These are phyloP conservation scores for Octonoba sinensis DNA, from an alignment of 2,888 invertebrate genomes.

Conservation along the genomic window DNA sequence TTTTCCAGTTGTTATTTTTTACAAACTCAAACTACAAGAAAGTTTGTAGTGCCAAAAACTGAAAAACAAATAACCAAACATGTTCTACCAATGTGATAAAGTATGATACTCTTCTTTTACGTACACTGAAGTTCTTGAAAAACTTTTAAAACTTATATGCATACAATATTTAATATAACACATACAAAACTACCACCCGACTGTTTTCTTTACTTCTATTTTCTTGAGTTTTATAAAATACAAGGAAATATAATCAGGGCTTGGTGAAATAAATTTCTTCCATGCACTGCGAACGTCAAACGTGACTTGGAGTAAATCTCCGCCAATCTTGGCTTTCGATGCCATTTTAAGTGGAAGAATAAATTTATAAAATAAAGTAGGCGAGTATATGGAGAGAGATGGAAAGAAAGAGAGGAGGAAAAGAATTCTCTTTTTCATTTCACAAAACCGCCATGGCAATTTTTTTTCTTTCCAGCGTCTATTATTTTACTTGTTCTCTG, in stretches of 20 bases:
- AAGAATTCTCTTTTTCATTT: neutral
- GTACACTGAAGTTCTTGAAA: too few species aligned
- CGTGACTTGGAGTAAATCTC: constrained; percentile 54
- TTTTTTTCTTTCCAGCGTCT: constrained; percentile 21
- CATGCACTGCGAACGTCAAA: constrained; percentile 47
- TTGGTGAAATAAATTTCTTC: constrained; percentile 55
- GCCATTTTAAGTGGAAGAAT: constrained; percentile 61
- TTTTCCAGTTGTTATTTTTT: too few species aligned
- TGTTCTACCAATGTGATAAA: too few species aligned
- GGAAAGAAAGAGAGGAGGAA: constrained; percentile 17
- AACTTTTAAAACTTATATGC: too few species aligned
- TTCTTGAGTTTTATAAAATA: too few species aligned
- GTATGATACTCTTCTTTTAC: too few species aligned
- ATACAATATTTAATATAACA: too few species aligned
- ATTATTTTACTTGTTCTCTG: constrained; percentile 53
- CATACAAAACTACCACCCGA: too few species aligned
- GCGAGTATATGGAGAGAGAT: neutral
- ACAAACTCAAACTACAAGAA: too few species aligned
- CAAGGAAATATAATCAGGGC: constrained; percentile 44
- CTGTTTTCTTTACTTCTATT: too few species aligned
- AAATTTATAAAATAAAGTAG: constrained; percentile 26
- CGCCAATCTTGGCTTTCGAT: constrained; percentile 56
- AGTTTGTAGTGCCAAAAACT: too few species aligned
- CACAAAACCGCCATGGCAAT: constrained; percentile 40
- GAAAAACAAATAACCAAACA: too few species aligned